These are phyloP conservation scores for Archocentrus centrarchus DNA, from an alignment of 2,113 vertebrate genomes.

Conservation along the genomic window DNA sequence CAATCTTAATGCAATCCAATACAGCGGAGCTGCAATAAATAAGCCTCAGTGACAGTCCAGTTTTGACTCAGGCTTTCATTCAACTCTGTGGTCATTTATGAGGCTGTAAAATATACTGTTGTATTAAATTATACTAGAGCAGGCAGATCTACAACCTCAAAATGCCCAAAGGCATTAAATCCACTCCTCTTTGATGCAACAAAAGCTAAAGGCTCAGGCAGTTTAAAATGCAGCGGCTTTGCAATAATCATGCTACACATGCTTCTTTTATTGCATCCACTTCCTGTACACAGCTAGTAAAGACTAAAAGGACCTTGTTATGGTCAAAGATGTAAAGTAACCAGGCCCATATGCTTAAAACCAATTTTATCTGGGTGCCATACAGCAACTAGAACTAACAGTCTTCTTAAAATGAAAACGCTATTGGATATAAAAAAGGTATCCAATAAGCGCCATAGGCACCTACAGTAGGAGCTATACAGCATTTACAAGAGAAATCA, in stretches of 20 bases:
- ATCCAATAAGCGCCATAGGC: constrained; percentile 11
- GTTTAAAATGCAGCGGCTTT: neutral
- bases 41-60: constrained; percentile 2
- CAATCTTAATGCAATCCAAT: constrained; percentile 19
- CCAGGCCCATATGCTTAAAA: neutral
- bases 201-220: neutral
- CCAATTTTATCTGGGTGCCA: neutral
- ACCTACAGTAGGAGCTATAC: constrained; percentile 23
- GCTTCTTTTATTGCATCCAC: neutral
- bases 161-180: neutral
- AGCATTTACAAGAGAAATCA: constrained; percentile 45
- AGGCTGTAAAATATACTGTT: neutral
- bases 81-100: constrained; percentile 20
- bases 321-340: neutral
- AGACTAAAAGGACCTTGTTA: neutral
- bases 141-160: neutral
- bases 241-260: neutral
- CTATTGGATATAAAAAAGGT: neutral
- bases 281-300: neutral
- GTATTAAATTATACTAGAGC: constrained; percentile 7
- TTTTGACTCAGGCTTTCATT: constrained; percentile 11
- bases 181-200: neutral
- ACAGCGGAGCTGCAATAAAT: neutral
- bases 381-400: neutral
- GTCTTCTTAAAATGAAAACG: neutral